A percentile compares a stretch with the other conserved stretches of the same genome.
These are phyloP conservation scores for Drosophila pseudoobscura DNA, from an alignment of 1,140 invertebrate genomes.

Conservation along the genomic window DNA sequence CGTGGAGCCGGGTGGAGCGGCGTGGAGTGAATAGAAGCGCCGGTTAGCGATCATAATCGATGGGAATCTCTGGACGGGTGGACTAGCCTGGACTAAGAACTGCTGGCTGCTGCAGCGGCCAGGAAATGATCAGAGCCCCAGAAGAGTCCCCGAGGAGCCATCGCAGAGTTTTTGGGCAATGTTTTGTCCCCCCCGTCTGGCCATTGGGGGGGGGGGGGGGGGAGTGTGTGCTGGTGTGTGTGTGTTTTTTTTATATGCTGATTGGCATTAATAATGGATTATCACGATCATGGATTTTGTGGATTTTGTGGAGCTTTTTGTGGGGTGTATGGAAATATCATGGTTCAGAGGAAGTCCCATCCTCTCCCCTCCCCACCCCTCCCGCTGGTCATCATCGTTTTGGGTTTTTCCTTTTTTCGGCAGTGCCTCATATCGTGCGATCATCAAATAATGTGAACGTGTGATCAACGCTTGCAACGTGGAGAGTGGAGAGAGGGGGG, in stretches of 20 bases:
- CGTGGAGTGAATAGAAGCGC: constrained; percentile 56
- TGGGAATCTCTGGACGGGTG: constrained; percentile 30
- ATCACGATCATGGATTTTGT: constrained; percentile 69
- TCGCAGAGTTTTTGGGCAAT: constrained; percentile 33
- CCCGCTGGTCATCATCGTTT: constrained; percentile 13
- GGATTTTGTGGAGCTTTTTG: constrained; percentile 23
- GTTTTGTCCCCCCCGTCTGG: constrained; percentile 12
- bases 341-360: constrained; percentile 12
- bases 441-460: constrained; percentile 83
- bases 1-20: not conserved
- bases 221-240: too few species aligned
- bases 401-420: constrained; percentile 41
- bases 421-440: constrained; percentile 77
- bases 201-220: too few species aligned
- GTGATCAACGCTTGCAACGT: constrained; percentile 73
- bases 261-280: constrained; percentile 84
- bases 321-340: constrained; percentile 76
- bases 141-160: too few species aligned
- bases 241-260: constrained; percentile 70
- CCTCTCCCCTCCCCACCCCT: constrained; percentile 28
- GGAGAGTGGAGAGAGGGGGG: constrained; percentile 1
- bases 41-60: constrained; percentile 66
- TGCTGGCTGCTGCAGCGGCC: constrained; percentile 31
- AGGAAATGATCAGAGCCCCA: constrained; percentile 24
- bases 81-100: too few species aligned